Evolutionary conservation across 2,888 invertebrate genomes (phyloP).

Genomic region (Noctua pronuba): DNA sequence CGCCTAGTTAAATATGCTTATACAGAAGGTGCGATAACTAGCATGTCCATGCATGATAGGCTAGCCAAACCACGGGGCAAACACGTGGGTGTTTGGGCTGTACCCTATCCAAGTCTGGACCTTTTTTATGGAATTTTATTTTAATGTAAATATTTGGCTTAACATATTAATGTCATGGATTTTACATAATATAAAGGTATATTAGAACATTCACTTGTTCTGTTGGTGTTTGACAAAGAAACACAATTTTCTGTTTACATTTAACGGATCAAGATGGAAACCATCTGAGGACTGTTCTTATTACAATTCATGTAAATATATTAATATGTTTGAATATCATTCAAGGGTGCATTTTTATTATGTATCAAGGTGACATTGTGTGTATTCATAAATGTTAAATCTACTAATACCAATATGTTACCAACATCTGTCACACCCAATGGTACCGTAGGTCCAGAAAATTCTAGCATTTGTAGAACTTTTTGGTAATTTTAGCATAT

Average conservation of each 20-base stretch:
- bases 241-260: conserved; percentile 33
- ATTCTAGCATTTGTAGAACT: not conserved
- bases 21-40: not conserved
- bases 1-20: not conserved
- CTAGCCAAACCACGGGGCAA: too few relatives aligned
- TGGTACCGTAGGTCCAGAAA: conserved; percentile 6
- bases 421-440: not conserved
- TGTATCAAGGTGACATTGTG: conserved; percentile 41
- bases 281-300: conserved; percentile 24
- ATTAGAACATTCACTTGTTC: not conserved
- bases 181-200: not conserved
- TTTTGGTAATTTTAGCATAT: not conserved
- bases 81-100: not conserved
- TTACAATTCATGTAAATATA: conserved; percentile 49
- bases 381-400: conserved; percentile 23
- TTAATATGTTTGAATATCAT: conserved; percentile 45
- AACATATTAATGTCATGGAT: not conserved
- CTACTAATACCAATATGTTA: conserved; percentile 11
- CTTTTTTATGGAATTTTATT: not conserved
- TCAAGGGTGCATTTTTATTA: conserved; percentile 50
- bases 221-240: not conserved
- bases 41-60: not conserved
- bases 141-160: not conserved
- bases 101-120: not conserved
- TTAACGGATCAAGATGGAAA: conserved; percentile 17